Percentiles rank a stretch among this genome's conserved stretches.
Conservation (phyloP, 2,797 vertebrate genomes). For the Danionella dracula region DNA sequence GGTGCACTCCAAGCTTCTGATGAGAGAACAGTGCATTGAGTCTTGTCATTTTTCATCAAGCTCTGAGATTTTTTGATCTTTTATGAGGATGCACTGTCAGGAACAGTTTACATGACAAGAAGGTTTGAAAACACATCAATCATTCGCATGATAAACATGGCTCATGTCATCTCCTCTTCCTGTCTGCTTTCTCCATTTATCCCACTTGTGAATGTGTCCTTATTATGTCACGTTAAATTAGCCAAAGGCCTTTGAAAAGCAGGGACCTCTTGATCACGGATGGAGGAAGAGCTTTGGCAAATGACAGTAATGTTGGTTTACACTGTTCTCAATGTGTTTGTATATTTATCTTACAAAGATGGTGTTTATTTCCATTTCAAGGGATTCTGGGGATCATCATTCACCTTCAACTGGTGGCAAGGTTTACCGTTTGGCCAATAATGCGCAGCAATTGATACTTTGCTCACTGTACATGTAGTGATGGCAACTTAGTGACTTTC, state of each 20-base stretch:
- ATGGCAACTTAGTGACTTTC: too few species aligned
- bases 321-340: neutral
- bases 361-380: too few species aligned
- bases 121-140: conserved; percentile 51
- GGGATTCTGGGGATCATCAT: too few species aligned
- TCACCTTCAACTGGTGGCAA: too few species aligned
- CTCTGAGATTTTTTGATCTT: conserved; percentile 39
- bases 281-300: conserved; percentile 43
- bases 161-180: conserved; percentile 34
- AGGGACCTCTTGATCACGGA: conserved; percentile 42
- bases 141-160: conserved; percentile 31
- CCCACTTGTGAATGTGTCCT: conserved; percentile 49
- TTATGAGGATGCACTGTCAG: conserved; percentile 49
- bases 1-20: conserved; percentile 25
- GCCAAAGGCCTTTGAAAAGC: conserved; percentile 45
- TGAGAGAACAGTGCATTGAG: conserved; percentile 43
- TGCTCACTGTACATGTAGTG: too few species aligned
- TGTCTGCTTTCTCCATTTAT: conserved; percentile 22
- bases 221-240: conserved; percentile 63
- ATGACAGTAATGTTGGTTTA: conserved; percentile 26
- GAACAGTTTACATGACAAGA: conserved; percentile 46
- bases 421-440: too few species aligned
- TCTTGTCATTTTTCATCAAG: conserved; percentile 47
- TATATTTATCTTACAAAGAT: too few species aligned
- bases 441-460: too few species aligned